A percentile compares a stretch with the other conserved stretches of the same genome.
Conservation (phyloP, 2,888 invertebrate genomes). For the Enchytraeus crypticus region DNA sequence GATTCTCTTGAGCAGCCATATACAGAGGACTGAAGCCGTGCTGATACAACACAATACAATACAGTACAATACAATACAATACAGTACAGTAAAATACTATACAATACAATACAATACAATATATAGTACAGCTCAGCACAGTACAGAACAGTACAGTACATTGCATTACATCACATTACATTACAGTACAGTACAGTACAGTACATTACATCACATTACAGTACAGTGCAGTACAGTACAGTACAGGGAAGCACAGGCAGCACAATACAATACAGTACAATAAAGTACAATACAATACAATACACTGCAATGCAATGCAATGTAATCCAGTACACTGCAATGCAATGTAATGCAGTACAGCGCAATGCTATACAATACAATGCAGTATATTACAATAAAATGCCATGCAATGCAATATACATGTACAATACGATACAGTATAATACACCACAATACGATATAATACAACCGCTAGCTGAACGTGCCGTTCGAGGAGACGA, state of each 20-base stretch:
- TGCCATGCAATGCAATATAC: no score
- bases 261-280: neutral
- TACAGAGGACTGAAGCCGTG: conserved; percentile 98
- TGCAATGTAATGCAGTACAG: no score
- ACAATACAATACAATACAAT: neutral
- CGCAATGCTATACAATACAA: no score
- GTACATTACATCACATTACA: no score
- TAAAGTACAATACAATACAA: no score
- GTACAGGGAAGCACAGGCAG: neutral
- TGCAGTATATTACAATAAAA: no score
- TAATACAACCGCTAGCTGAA: no score
- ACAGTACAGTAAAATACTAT: neutral
- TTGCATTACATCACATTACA: neutral
- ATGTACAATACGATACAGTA: no score
- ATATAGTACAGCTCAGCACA: neutral
- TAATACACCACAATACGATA: no score
- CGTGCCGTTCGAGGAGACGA: no score
- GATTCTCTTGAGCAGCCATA: conserved; percentile 77
- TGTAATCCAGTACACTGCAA: no score
- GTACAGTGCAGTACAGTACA: neutral
- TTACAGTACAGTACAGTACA: neutral
- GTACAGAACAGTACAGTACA: neutral
- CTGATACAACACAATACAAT: conserved; percentile 12
- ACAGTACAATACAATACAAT: neutral
- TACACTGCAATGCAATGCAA: no score